Percentiles rank a stretch among this genome's conserved stretches.
Conservation (phyloP, 1,140 invertebrate genomes). For the Drosophila miranda region DNA sequence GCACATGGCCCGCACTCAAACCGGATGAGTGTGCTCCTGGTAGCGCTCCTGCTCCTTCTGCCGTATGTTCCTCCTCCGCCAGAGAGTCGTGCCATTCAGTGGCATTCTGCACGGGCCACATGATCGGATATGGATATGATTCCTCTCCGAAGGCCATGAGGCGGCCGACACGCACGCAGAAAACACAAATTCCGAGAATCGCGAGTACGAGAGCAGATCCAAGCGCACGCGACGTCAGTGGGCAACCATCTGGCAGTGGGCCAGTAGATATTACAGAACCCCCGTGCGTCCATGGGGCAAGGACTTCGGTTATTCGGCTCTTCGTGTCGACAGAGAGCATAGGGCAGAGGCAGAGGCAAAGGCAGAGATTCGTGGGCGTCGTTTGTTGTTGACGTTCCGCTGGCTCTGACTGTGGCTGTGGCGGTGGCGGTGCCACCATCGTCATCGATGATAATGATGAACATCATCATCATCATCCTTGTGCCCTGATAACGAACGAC, state of each 20-base stretch:
- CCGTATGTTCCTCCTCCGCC: no score
- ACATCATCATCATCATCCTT: conserved; percentile 27
- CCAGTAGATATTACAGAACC: conserved; percentile 8
- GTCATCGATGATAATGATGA: not conserved
- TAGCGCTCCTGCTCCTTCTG: no score
- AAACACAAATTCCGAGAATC: conserved; percentile 9
- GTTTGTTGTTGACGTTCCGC: conserved; percentile 78
- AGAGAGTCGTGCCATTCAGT: no score
- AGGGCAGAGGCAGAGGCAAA: not conserved
- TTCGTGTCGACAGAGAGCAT: not conserved
- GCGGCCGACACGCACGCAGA: no score
- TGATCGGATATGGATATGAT: no score
- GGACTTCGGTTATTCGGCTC: conserved; percentile 41
- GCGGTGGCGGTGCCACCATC: not conserved
- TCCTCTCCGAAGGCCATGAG: no score
- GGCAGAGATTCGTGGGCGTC: conserved; percentile 50
- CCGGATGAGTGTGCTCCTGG: not conserved
- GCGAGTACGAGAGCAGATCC: conserved; percentile 18
- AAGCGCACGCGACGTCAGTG: conserved; percentile 52
- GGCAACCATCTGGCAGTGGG: conserved; percentile 47
- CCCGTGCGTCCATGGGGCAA: conserved; percentile 32
- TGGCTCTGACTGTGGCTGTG: not conserved
- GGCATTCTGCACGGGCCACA: no score
- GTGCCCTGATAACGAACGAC: conserved; percentile 39
- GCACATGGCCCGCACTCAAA: conserved; percentile 26